These are phyloP conservation scores for Gymnorhina tibicen DNA, from an alignment of 2,113 vertebrate genomes.

Conservation along the genomic window DNA sequence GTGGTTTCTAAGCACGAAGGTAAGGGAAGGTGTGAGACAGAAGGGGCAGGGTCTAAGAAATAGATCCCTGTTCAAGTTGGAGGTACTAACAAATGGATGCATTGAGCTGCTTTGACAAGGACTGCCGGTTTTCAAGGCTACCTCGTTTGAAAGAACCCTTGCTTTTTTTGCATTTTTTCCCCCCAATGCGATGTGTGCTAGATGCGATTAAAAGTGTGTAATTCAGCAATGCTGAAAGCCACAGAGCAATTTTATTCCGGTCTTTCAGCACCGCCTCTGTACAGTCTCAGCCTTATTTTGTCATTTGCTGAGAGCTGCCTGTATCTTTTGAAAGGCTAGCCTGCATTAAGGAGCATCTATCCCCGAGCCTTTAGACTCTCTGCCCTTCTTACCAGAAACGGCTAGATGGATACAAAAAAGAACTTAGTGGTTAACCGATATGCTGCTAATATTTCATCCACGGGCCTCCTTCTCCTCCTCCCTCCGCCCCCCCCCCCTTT, in stretches of 20 bases:
- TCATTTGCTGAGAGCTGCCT: neutral
- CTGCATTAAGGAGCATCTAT: neutral
- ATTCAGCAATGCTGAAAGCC: slow-evolving; percentile 27
- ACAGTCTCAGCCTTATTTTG: slow-evolving; percentile 29
- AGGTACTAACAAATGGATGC: slow-evolving; percentile 28
- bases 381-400: neutral
- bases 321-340: neutral
- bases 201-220: neutral
- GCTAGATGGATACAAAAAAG: slow-evolving; percentile 18
- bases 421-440: slow-evolving; percentile 64
- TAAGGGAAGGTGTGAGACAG: slow-evolving; percentile 53
- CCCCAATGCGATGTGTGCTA: neutral
- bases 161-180: neutral
- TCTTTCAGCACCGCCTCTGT: slow-evolving; percentile 6
- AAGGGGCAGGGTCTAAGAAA: slow-evolving; percentile 12
- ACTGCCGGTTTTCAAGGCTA: slow-evolving; percentile 22
- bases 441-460: slow-evolving; percentile 63
- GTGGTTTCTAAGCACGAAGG: slow-evolving; percentile 52
- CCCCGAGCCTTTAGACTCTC: neutral
- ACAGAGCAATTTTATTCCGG: slow-evolving; percentile 19
- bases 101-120: slow-evolving; percentile 45
- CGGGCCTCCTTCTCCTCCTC: neutral
- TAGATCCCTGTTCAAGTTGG: slow-evolving; percentile 20
- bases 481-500: neutral
- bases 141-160: neutral